phyloP scores from a whole-genome alignment of 2,113 vertebrate species.

The Lepidothrix coronata region DNA sequence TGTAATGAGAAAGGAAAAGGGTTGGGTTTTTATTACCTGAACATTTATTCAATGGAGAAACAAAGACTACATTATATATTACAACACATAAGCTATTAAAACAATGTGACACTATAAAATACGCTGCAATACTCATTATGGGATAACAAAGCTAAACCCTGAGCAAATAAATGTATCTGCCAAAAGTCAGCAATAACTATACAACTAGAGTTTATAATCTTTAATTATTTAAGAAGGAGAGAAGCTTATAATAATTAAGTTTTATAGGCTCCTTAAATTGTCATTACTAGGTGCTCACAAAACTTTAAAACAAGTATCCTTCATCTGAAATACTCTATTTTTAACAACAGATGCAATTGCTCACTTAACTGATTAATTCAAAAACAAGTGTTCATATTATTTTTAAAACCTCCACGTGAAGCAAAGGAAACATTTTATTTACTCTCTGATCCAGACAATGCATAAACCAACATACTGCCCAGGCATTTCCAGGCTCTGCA shows the following conservation, averaged over 20 bases:
- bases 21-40: conserved; percentile 36
- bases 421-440: not conserved
- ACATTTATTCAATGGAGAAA: conserved; percentile 41
- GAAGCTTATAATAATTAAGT: conserved; percentile 42
- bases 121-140: conserved; percentile 26
- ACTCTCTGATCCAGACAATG: not conserved
- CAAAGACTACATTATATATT: conserved; percentile 44
- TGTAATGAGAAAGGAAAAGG: conserved; percentile 26
- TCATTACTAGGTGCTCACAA: not conserved
- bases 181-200: conserved; percentile 38
- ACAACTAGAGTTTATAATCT: conserved; percentile 23
- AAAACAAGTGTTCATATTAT: not conserved
- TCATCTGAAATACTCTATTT: not conserved
- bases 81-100: conserved; percentile 45
- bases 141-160: conserved; percentile 46
- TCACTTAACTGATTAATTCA: not conserved
- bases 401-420: not conserved
- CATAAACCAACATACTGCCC: not conserved
- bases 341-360: not conserved
- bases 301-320: not conserved
- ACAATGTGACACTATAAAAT: conserved; percentile 44
- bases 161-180: conserved; percentile 31
- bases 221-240: conserved; percentile 59
- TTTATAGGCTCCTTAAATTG: conserved; percentile 13
- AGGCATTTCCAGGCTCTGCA: not conserved